Conservation (phyloP, 2,113 vertebrate genomes). For the Oncorhynchus tshawytscha region DNA sequence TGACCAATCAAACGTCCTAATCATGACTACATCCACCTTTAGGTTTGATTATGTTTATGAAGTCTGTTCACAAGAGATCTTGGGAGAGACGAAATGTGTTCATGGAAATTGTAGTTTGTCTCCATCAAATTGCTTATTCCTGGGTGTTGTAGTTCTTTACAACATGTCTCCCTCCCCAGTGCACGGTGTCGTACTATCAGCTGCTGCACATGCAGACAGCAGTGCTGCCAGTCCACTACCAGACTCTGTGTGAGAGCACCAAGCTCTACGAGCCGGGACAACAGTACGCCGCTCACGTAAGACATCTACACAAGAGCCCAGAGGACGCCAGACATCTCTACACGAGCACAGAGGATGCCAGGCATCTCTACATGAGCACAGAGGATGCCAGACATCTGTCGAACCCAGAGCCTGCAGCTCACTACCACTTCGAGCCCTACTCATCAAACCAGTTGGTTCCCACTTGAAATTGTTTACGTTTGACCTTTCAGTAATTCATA, state of each 20-base stretch:
- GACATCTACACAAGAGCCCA: conserved; percentile 80
- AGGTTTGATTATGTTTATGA: too few relatives aligned
- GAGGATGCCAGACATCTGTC: too few relatives aligned
- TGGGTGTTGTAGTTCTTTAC: too few relatives aligned
- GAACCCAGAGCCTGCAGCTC: conserved; percentile 64
- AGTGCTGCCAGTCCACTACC: conserved; percentile 87
- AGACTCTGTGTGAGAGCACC: conserved; percentile 95
- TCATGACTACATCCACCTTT: too few relatives aligned
- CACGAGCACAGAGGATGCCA: conserved; percentile 55
- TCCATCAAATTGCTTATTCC: too few relatives aligned
- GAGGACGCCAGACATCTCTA: conserved; percentile 74
- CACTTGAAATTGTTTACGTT: too few relatives aligned
- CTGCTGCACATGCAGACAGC: conserved; percentile 96
- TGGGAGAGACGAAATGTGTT: too few relatives aligned
- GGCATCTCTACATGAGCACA: conserved; percentile 63
- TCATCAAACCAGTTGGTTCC: conserved; percentile 27
- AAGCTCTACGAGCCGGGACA: conserved; percentile 93
- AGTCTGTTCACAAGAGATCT: too few relatives aligned
- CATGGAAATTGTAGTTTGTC: too few relatives aligned
- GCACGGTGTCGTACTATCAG: conserved; percentile 95
- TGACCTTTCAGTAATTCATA: neutral
- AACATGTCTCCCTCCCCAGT: conserved; percentile 64
- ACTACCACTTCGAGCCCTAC: conserved; percentile 86
- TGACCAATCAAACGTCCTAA: too few relatives aligned
- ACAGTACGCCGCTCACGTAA: conserved; percentile 87